Conservation (phyloP, 2,888 invertebrate species). For the Clostera curtula region DNA sequence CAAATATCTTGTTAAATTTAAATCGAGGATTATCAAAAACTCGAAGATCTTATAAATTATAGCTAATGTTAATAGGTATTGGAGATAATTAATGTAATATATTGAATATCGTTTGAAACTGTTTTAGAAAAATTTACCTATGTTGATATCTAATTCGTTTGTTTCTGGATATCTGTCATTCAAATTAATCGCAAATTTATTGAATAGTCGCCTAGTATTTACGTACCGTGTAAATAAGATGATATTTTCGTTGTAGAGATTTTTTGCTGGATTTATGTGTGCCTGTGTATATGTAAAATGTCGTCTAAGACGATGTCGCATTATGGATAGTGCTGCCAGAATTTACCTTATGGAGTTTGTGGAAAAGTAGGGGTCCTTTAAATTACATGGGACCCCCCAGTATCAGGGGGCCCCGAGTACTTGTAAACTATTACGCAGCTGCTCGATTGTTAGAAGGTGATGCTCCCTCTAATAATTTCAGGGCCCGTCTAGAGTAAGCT, state of each 20-base stretch:
- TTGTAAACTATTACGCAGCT: too few relatives aligned
- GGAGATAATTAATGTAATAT: conserved; percentile 65
- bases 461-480: too few relatives aligned
- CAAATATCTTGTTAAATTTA: conserved; percentile 70
- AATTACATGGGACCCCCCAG: too few relatives aligned
- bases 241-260: conserved; percentile 50
- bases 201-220: conserved; percentile 58
- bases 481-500: too few relatives aligned
- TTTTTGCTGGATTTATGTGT: conserved; percentile 60
- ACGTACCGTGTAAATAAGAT: conserved; percentile 64
- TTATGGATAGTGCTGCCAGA: too few relatives aligned
- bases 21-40: conserved; percentile 66
- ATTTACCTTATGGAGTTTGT: too few relatives aligned
- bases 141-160: conserved; percentile 62
- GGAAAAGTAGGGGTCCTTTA: too few relatives aligned
- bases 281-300: conserved; percentile 50
- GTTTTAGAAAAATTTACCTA: conserved; percentile 75
- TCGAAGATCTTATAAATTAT: conserved; percentile 70
- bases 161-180: conserved; percentile 54
- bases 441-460: too few relatives aligned
- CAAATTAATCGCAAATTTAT: conserved; percentile 54
- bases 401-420: too few relatives aligned
- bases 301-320: conserved; percentile 40
- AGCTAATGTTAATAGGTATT: conserved; percentile 72
- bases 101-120: conserved; percentile 62